Percentiles rank a stretch among this genome's conserved stretches.
phyloP scores from a whole-genome alignment of 2,113 vertebrate species.

The Tursiops truncatus region DNA sequence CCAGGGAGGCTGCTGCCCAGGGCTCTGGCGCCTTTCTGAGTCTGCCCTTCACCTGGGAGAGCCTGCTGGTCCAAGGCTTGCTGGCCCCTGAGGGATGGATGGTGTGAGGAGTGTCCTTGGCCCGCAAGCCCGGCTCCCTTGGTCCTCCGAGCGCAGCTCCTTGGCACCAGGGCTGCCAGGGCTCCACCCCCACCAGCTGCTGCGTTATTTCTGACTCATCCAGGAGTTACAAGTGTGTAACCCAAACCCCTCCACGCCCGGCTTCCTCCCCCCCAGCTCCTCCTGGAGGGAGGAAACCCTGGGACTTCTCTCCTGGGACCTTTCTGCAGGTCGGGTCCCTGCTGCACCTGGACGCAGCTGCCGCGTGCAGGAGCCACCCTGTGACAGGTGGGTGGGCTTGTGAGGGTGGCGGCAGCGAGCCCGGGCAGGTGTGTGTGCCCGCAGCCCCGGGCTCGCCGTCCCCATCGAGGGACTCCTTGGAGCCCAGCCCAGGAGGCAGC shows the following conservation, averaged over 20 bases:
- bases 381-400: not conserved
- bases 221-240: slow-evolving; percentile 78
- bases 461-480: not conserved
- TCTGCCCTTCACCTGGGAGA: not conserved
- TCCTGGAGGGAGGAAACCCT: slow-evolving; percentile 24
- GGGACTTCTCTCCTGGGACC: slow-evolving; percentile 42
- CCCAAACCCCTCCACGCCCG: slow-evolving; percentile 72
- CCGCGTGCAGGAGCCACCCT: not conserved
- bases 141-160: slow-evolving; percentile 23
- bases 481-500: not conserved
- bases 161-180: slow-evolving; percentile 61
- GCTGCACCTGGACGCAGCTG: not conserved
- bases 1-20: not conserved
- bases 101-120: slow-evolving; percentile 12
- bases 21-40: not conserved
- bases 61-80: not conserved
- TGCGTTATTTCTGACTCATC: slow-evolving; percentile 82
- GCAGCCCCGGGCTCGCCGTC: not conserved
- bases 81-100: not conserved
- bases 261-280: slow-evolving; percentile 54
- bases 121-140: not conserved
- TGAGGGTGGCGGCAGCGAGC: not conserved
- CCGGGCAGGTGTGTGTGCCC: not conserved
- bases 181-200: slow-evolving; percentile 78
- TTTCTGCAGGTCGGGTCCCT: not conserved